A percentile compares a stretch with the other conserved stretches of the same genome.
These are phyloP conservation scores for Mythimna lalbum DNA, from an alignment of 2,888 invertebrate species.

Conservation along the genomic window DNA sequence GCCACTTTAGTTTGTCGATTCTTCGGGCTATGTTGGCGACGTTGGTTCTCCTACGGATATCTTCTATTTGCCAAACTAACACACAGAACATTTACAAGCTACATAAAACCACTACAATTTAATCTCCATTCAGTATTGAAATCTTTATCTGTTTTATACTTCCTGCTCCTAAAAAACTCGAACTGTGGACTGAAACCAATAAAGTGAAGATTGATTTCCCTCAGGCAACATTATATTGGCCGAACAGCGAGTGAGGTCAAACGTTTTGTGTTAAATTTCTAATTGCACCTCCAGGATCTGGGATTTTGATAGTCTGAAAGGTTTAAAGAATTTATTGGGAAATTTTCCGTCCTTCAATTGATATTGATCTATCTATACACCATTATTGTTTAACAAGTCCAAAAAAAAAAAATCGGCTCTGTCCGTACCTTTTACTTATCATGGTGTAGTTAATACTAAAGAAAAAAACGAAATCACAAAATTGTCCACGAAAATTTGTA, in stretches of 20 bases:
- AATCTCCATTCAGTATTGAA: conserved; percentile 38
- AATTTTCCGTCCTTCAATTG: background rate
- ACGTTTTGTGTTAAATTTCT: conserved; percentile 62
- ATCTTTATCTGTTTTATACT: conserved; percentile 35
- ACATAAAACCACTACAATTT: conserved; percentile 26
- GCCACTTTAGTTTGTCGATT: too few relatives aligned
- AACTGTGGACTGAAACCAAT: conserved; percentile 68
- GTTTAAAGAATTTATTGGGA: background rate
- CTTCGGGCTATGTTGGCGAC: too few relatives aligned
- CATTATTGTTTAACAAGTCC: too few relatives aligned
- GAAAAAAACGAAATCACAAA: too few relatives aligned
- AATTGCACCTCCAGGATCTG: conserved; percentile 57
- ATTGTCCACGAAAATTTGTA: too few relatives aligned
- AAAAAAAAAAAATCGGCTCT: too few relatives aligned
- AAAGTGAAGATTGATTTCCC: conserved; percentile 76
- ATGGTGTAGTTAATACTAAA: too few relatives aligned
- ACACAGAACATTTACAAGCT: background rate
- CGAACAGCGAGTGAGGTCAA: conserved; percentile 56
- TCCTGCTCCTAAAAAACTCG: conserved; percentile 40
- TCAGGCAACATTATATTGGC: conserved; percentile 69
- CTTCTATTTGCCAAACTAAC: background rate
- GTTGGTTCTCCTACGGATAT: too few relatives aligned
- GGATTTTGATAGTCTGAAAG: conserved; percentile 31
- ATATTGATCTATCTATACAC: background rate
- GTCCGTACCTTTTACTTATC: too few relatives aligned